Conservation (phyloP, 2,797 vertebrate genomes). For the Acanthornis magna region DNA sequence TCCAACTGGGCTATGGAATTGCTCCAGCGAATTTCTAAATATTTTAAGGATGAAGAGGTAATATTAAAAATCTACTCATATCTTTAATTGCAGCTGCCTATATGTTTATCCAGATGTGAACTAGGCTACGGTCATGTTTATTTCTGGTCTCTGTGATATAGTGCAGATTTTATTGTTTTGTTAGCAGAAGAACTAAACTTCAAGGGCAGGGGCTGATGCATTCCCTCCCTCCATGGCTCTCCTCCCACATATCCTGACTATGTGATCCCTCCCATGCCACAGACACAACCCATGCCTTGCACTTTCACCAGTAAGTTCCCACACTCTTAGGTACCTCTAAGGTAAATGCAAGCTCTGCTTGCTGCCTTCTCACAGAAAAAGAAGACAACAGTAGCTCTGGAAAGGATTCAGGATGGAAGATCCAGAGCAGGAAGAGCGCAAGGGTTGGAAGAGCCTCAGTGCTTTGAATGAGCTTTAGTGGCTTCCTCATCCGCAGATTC, state of each 20-base stretch:
- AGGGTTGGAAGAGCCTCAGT: neutral
- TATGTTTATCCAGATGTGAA: neutral
- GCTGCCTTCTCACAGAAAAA: neutral
- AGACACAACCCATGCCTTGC: fast-evolving
- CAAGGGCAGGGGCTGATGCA: neutral
- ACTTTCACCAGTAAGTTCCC: neutral
- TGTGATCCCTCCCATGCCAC: neutral
- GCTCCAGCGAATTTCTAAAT: neutral
- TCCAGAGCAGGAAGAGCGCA: neutral
- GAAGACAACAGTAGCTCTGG: neutral
- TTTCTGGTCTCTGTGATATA: neutral
- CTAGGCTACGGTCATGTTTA: neutral
- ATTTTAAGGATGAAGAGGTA: neutral
- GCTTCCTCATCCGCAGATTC: neutral
- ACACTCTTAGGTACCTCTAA: neutral
- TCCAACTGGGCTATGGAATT: neutral
- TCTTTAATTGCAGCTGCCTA: neutral
- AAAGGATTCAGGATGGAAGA: neutral
- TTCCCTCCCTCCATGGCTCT: neutral
- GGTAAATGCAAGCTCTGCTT: neutral
- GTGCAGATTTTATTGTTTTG: neutral
- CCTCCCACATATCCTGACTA: fast-evolving
- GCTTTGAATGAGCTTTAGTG: neutral
- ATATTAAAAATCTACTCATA: neutral
- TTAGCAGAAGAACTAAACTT: neutral